Base-by-base conservation (phyloP, 2,113 vertebrate genomes). In the Atlantisia rogersi region DNA sequence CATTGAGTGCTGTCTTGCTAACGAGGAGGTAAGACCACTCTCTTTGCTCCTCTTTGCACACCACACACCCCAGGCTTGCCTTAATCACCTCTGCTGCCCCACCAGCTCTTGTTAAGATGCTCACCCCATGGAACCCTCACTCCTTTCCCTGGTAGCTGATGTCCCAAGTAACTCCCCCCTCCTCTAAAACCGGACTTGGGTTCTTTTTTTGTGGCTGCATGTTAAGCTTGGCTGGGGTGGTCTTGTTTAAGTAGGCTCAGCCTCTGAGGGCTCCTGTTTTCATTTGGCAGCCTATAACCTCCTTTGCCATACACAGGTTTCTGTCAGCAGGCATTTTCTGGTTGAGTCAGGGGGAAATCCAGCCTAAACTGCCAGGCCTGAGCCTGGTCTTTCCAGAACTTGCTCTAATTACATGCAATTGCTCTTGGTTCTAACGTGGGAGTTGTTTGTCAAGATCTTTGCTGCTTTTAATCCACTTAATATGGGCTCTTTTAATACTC, bases 21-120 rank as follows among this genome's bases (percentile, higher is more conserved):
- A 62, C 76, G 2, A 52, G 73, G 94, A 94, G 95, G 94, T 97
- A 87, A 94, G 93, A n/a, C 53, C 90, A 13, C 7, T 39, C 37
- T 80, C 20, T 40, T 65, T 21, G 64, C 67, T 44, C 37, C 58
- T 12, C 42, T 7, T 6, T 9, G 82, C 82, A 29, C 1, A 8
- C 42, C 44, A 7, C 56, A 15, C 29, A 13, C 42, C 74, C 65
- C 10, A 60, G 69, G 64, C 4, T 53, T 19, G 28, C 58, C 7
- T 35, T 17, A 9, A 5, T 48, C 48, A 9, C 13, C 82, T 76
- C 46, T 35, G 7, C 46, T 4, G 0, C 2, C 0, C 3, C 80
- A 5, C 40, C 77, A 53, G 70, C 58, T 29, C 42, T 44, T 4
- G 0, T 0, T 1, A 39, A 44, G 35, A 12, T 35, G 48, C 64